These are phyloP conservation scores for Cinclus cinclus DNA, from an alignment of 2,113 vertebrate genomes.

Conservation along the genomic window DNA sequence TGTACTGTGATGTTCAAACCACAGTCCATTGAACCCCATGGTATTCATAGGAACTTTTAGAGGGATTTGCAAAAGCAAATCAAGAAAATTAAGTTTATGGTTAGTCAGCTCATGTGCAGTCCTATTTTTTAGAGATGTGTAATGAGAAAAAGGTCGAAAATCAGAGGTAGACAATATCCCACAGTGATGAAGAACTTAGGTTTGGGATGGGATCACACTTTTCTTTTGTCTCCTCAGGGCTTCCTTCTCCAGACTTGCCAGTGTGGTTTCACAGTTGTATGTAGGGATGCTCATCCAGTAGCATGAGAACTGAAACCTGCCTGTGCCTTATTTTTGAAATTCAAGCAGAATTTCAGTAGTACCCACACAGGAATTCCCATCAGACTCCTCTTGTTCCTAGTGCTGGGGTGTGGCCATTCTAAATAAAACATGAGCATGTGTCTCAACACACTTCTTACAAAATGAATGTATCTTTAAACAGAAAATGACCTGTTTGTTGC, in stretches of 20 bases:
- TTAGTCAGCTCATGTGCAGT: background rate
- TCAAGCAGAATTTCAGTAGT: background rate
- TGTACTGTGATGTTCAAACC: background rate
- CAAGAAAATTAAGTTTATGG: background rate
- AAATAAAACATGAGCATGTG: background rate
- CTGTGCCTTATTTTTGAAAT: background rate
- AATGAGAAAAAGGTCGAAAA: background rate
- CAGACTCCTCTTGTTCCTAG: background rate
- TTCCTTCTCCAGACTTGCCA: background rate
- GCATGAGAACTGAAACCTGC: background rate
- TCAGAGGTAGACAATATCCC: background rate
- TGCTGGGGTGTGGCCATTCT: background rate
- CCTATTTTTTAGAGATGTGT: background rate
- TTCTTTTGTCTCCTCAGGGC: background rate
- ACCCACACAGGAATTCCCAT: background rate
- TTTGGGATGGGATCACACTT: background rate
- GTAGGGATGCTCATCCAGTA: background rate
- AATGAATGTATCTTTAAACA: background rate
- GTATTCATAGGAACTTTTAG: background rate
- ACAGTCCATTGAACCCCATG: background rate
- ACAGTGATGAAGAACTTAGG: background rate
- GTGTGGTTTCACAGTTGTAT: background rate
- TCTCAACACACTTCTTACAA: background rate
- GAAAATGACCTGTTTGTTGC: background rate
- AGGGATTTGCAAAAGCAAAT: background rate